These are phyloP conservation scores for Xiphorhynchus elegans DNA, from an alignment of 2,113 vertebrate species.

Conservation along the genomic window DNA sequence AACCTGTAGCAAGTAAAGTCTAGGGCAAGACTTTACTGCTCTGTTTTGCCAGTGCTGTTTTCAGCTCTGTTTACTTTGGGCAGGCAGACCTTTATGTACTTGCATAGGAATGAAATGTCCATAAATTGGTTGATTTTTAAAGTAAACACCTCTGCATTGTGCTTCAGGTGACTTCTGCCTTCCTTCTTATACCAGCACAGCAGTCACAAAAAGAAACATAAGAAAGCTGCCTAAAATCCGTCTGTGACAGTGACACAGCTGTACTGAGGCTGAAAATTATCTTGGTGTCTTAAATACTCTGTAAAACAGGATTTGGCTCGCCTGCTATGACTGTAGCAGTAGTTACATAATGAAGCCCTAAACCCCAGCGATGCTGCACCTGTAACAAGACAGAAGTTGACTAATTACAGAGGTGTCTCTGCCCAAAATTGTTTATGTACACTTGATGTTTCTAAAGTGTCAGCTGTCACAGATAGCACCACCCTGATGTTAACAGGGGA, in stretches of 20 bases:
- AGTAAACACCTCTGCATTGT: background rate
- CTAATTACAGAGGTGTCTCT: constrained; percentile 48
- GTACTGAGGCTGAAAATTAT: background rate
- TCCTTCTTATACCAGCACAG: background rate
- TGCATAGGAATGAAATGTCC: background rate
- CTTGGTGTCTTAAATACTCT: background rate
- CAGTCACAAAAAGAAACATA: background rate
- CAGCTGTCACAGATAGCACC: background rate
- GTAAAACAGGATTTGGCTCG: constrained; percentile 45
- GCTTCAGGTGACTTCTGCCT: background rate
- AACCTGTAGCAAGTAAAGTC: background rate
- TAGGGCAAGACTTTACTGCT: background rate
- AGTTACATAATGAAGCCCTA: constrained; percentile 52
- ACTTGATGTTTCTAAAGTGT: background rate
- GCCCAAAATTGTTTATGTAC: constrained; percentile 38
- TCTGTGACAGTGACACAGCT: background rate
- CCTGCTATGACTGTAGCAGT: background rate
- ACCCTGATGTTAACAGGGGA: background rate
- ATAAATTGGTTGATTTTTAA: background rate
- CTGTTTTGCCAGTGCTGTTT: background rate
- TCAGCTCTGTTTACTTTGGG: constrained; percentile 5
- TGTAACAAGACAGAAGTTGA: constrained; percentile 32
- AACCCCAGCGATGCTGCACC: constrained; percentile 21
- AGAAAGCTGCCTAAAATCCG: background rate
- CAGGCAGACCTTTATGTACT: background rate